These are phyloP conservation scores for Microcebus lehilahytsara DNA, from an alignment of 2,113 vertebrate genomes.

Conservation along the genomic window DNA sequence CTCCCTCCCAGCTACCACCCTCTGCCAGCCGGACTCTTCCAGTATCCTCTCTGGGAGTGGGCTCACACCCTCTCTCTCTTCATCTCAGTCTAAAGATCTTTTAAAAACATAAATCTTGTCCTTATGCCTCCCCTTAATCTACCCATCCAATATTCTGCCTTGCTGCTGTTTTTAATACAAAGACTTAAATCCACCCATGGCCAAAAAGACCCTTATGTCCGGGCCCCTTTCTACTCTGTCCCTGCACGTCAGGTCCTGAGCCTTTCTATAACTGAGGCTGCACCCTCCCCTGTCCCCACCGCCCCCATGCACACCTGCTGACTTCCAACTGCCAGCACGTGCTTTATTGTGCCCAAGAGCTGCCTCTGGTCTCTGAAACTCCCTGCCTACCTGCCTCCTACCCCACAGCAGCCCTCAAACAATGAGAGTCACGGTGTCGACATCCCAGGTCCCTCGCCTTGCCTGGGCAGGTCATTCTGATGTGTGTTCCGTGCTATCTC, in stretches of 20 bases:
- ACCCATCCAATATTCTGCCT: background rate
- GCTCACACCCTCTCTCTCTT: background rate
- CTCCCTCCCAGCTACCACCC: background rate
- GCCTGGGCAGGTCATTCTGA: rapidly evolving
- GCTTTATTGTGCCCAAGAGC: background rate
- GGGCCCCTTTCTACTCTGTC: background rate
- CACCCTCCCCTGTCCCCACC: background rate
- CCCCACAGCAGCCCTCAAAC: background rate
- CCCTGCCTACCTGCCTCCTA: background rate
- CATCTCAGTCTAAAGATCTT: background rate
- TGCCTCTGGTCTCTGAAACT: background rate
- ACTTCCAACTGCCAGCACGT: background rate
- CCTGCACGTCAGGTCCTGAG: background rate
- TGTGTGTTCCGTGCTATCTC: background rate
- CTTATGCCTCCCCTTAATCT: background rate
- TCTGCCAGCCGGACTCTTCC: background rate
- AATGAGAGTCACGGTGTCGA: background rate
- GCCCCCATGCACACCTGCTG: rapidly evolving
- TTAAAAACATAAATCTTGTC: background rate
- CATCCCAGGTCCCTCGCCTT: background rate
- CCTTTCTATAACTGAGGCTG: background rate
- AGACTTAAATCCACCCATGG: background rate
- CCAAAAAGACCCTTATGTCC: no score
- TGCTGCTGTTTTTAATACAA: background rate
- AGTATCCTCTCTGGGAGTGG: background rate